Conservation (phyloP, 2,797 vertebrate species). For the Lophura swinhoii region DNA sequence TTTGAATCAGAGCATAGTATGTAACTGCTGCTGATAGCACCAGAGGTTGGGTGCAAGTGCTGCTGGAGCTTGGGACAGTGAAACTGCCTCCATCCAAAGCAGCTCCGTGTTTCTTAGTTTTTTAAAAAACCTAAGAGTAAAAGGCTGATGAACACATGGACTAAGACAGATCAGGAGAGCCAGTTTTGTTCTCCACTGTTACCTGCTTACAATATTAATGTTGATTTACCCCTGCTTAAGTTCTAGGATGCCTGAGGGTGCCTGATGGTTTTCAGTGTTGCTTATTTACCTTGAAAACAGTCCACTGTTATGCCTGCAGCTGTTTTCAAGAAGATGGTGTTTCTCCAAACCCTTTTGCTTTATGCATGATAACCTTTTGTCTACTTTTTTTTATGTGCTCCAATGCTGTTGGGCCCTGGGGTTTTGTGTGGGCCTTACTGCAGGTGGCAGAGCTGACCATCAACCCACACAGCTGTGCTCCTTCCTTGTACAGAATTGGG, state of each 20-base stretch:
- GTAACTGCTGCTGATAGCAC: background rate
- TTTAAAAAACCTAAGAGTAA: background rate
- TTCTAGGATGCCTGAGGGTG: background rate
- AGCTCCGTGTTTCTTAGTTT: background rate
- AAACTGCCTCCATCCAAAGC: background rate
- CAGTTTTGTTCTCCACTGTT: background rate
- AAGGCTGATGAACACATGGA: background rate
- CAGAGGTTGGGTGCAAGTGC: background rate
- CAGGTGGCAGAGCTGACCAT: too few species aligned
- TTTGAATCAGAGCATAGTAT: background rate
- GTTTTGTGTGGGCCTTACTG: too few species aligned
- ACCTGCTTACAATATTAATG: fast-evolving
- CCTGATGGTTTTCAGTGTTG: background rate
- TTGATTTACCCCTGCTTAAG: background rate
- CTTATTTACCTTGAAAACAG: background rate
- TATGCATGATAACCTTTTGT: too few species aligned
- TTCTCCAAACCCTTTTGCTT: too few species aligned
- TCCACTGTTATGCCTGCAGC: background rate
- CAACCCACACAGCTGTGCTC: too few species aligned
- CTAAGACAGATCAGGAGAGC: background rate
- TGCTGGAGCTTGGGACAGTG: background rate
- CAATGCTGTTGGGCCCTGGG: too few species aligned
- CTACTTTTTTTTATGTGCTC: too few species aligned
- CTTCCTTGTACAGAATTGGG: too few species aligned
- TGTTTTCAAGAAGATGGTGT: background rate